Evolutionary conservation across 1,140 invertebrate genomes (phyloP).

Genomic region (Ceratina calcarata): DNA sequence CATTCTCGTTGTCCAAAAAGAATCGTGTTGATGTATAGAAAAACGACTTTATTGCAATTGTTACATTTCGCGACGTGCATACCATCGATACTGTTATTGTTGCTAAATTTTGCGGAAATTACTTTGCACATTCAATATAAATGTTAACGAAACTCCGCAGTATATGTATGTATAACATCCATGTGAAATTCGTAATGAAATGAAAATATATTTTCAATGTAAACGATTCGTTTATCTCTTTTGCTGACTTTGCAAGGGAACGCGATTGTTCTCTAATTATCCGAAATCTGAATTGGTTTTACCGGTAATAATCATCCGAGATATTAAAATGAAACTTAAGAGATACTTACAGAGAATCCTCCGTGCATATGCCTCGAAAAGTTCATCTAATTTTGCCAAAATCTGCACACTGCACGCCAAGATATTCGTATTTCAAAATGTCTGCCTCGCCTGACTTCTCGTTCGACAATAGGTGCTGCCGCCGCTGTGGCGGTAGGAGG

Average conservation of each 20-base stretch:
- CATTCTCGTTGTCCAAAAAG: background rate
- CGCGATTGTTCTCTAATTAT: background rate
- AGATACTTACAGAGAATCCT: too few species aligned
- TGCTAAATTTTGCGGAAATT: conserved; percentile 15
- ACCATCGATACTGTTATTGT: conserved; percentile 14
- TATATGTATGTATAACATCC: conserved; percentile 46
- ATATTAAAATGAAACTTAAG: too few species aligned
- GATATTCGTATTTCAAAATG: too few species aligned
- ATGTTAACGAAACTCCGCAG: conserved; percentile 16
- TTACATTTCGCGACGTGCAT: conserved; percentile 17
- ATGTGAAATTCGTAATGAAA: conserved; percentile 47
- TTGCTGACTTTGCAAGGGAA: background rate
- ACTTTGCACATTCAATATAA: conserved; percentile 17
- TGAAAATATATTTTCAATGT: conserved; percentile 67
- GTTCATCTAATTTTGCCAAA: too few species aligned
- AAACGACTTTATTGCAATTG: conserved; percentile 22
- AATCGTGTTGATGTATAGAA: conserved; percentile 26
- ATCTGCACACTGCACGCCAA: too few species aligned
- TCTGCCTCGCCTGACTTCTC: too few species aligned
- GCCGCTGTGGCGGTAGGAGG: too few species aligned
- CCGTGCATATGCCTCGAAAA: too few species aligned
- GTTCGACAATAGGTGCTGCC: too few species aligned
- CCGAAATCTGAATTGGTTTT: background rate
- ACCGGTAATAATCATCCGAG: too few species aligned
- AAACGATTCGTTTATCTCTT: conserved; percentile 29